Percentiles rank a stretch among this genome's conserved stretches.
Conservation (phyloP, 2,113 vertebrate species). For the Ctenomys sociabilis region DNA sequence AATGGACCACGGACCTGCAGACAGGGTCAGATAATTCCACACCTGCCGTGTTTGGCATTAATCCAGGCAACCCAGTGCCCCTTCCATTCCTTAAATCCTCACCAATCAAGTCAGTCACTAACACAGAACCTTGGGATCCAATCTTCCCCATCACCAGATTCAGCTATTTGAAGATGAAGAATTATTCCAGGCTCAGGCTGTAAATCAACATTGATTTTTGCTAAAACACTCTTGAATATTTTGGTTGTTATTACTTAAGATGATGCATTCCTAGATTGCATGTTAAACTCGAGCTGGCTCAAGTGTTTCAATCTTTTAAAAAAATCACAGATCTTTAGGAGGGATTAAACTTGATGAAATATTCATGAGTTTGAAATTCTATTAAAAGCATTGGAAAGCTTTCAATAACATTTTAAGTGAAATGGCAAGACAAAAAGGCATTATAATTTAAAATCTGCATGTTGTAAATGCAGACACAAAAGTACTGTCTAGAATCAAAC, state of each 20-base stretch:
- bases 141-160: not conserved
- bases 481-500: not conserved
- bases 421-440: not conserved
- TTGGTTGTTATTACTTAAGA: constrained; percentile 28
- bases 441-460: not conserved
- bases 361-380: constrained; percentile 16
- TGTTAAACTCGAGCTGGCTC: constrained; percentile 33
- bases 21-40: not conserved
- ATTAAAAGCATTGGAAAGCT: constrained; percentile 23
- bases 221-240: constrained; percentile 25
- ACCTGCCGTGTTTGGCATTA: not conserved
- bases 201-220: constrained; percentile 11
- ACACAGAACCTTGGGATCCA: not conserved
- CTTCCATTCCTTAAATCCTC: fast-evolving
- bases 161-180: not conserved
- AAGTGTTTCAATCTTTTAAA: not conserved
- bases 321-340: constrained; percentile 30
- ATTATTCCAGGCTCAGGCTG: not conserved
- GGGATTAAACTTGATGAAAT: constrained; percentile 22
- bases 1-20: fast-evolving
- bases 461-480: not conserved
- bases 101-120: not conserved
- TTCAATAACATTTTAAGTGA: constrained; percentile 10
- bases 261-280: not conserved
- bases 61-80: not conserved